Evolutionary conservation across 2,888 invertebrate genomes (phyloP), one percentile per base, ranked within the genome.

Genomic region (Pammene aurita): DNA sequence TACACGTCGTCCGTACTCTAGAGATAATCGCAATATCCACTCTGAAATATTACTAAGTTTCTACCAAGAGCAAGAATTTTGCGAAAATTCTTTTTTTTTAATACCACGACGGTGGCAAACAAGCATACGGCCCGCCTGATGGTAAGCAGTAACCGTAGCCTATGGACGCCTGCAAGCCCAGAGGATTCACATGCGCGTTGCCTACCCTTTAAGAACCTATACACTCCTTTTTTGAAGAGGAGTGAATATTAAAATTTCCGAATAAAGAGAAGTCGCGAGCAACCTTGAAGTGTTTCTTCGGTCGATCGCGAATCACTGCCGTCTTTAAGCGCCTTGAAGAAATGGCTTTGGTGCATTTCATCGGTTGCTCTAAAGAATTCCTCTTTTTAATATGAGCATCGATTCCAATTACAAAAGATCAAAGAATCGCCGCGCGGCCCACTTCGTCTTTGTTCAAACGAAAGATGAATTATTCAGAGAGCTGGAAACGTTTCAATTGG

Each of bases 341-440:
- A 90, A 89, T 89, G 89, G 89, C 89, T 88, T 87, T 86, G 88
- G 83, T 91, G 91, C 90, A 91, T 90, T 90, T 90, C 88, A 88
- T 89, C 88, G 87, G 86, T 84, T 80, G 84, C 80, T 85, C 80
- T 83, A 85, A 87, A 86, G 88, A 88, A 88, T 87, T 89, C 86
- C 84, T 90, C 90, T 90, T 92, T 92, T 92, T 92, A 92, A 92
- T 92, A 91, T 90, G 91, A 92, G 92, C 92, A 92, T 92, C 92
- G 92, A 92, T 92, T 92, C 90, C 92, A 92, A 92, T 92, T 92
- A 92, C 92, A 92, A 92, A 92, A 92, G 92, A 92, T 92, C 92
- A 92, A 92, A 92, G 92, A 92, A 92, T 92, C 90, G 91, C 89
- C 91, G 89, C 87, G 87, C 90, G 89, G 90, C 92, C 91, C 91